These are phyloP conservation scores for Cataglyphis rosenhaueri DNA, from an alignment of 2,888 invertebrate genomes.

Conservation along the genomic window DNA sequence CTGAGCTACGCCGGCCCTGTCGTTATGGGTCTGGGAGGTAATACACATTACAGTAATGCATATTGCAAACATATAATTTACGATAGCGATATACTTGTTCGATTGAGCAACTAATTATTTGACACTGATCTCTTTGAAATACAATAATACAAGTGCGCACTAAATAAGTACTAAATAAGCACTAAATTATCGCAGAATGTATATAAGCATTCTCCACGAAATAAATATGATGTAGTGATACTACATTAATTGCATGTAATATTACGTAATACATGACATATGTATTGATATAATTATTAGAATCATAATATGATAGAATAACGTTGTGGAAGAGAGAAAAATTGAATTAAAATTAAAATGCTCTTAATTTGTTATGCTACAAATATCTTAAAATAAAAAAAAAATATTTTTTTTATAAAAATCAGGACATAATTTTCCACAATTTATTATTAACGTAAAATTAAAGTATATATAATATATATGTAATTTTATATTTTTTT, in stretches of 20 bases:
- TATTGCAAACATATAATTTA: slow-evolving; percentile 35
- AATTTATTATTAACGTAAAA: not conserved
- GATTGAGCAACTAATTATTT: slow-evolving; percentile 1
- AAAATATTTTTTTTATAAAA: not conserved
- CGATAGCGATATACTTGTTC: slow-evolving; percentile 3
- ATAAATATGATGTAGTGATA: not conserved
- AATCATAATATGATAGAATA: not conserved
- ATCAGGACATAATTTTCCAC: not conserved
- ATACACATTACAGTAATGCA: slow-evolving; percentile 57
- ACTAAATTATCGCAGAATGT: slow-evolving; percentile 6
- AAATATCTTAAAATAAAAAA: not conserved
- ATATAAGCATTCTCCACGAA: not conserved
- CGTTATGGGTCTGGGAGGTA: slow-evolving; percentile 98
- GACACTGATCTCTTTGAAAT: slow-evolving; percentile 10
- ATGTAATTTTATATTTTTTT: not conserved
- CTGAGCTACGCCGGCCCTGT: slow-evolving; percentile 98
- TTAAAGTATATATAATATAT: not conserved
- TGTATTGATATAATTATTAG: not conserved
- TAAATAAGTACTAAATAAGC: not conserved
- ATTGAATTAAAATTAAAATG: not conserved
- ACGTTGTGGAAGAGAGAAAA: not conserved
- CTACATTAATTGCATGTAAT: not conserved
- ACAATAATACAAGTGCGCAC: not conserved
- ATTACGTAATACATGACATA: not conserved
- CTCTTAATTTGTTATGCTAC: not conserved